Evolutionary conservation across 2,113 vertebrate genomes (phyloP).

Genomic region (Semnornis frantzii): DNA sequence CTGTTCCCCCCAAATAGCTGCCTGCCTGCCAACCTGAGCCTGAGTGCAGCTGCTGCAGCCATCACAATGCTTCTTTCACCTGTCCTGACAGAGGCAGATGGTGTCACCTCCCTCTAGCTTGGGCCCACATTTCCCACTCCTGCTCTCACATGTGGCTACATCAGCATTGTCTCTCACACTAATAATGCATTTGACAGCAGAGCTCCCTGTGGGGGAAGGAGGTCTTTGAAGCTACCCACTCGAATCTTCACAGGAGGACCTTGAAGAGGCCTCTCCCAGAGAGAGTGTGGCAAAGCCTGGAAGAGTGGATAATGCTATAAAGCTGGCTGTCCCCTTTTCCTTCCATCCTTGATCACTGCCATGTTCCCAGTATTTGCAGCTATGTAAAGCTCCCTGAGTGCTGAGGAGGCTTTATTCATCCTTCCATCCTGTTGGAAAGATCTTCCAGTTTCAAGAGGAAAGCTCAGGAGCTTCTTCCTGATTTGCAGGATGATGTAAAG

Average conservation of each 20-base stretch:
- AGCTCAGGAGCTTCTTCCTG: too few relatives aligned
- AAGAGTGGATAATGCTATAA: neutral
- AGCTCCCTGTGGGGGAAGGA: neutral
- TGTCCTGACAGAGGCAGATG: neutral
- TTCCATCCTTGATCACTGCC: neutral
- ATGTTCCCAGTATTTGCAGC: neutral
- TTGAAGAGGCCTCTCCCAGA: neutral
- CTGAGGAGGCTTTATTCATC: neutral
- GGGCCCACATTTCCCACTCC: neutral
- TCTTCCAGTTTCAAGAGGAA: neutral
- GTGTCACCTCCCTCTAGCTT: neutral
- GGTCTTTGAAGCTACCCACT: constrained; percentile 18
- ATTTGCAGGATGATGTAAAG: too few relatives aligned
- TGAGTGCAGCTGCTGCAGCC: neutral
- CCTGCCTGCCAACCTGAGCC: neutral
- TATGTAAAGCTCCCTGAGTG: neutral
- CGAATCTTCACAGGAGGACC: constrained; percentile 43
- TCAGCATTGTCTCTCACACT: neutral
- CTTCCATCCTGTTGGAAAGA: neutral
- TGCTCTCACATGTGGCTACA: neutral
- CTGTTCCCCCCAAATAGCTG: neutral
- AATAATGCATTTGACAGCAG: neutral
- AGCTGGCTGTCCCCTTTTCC: neutral
- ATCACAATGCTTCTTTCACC: neutral
- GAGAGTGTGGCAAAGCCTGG: neutral